Base-by-base conservation (phyloP, 1,140 invertebrate species). In the Andrena cerasifolii region DNA sequence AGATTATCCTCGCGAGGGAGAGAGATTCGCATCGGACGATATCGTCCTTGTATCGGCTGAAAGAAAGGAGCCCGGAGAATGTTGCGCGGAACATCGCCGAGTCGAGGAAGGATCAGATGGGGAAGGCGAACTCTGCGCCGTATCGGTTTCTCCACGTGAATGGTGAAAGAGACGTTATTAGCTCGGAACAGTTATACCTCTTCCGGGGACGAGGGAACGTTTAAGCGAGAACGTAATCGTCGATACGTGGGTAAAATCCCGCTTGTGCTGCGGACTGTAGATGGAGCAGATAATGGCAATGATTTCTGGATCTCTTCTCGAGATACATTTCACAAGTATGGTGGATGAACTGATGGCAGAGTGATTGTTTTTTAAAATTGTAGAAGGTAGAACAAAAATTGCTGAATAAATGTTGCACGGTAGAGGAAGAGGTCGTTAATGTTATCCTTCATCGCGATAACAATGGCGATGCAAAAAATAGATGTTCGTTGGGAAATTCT, bases 1-100 rank as follows among this genome's bases (percentile, higher is more conserved):
- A 88, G 89, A 92, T 92, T 89, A 92, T 90, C 87, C 82, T 70
- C 81, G 61, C 76, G 58, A 61, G 24, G 71, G 62, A 61, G 16
- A 61, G 43, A 78, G 75, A 74, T 86, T 80, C 71, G 68, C 70
- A 87, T 86, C 83, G 77, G 31, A 53, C 67, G 67, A 58, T 61
- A 72, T 73, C 66, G 67, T 26, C 33, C 43, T 75, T 71, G 63
- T 71, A 80, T 80, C 58, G 59, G 36, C 33, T 12, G 21, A 49
- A 72, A 61, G 49, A 16, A 68, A 59, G n/a, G 7, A 56, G 12
- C 45, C 6, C 0, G 1, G 63, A 40, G 56, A 77, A 77, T 77
- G 62, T 61, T 26, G 36, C 14, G 24, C 14, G 24, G 16, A 28
- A 4, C 18, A 33, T 14, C 18, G 16, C 26, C 12, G 24, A 65